A percentile compares a stretch with the other conserved stretches of the same genome.
Evolutionary conservation across 2,888 invertebrate species (phyloP).

Genomic region (Cartodere bifasciata): DNA sequence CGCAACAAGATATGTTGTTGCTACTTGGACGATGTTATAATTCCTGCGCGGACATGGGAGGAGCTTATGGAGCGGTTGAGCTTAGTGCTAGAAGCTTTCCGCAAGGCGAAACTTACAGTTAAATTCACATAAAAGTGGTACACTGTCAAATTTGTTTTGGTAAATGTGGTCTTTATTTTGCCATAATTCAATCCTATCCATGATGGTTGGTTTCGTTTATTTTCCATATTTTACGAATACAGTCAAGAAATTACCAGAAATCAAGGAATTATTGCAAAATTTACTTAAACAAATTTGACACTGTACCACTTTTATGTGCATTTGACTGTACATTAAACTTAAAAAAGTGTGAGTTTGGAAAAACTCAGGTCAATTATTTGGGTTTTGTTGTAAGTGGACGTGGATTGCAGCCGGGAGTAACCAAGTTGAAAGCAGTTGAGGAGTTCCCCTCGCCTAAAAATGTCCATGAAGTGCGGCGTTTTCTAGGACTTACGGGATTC

Average conservation of each 20-base stretch:
- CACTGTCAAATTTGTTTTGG: too few species aligned
- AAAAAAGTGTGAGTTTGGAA: conserved; percentile 22
- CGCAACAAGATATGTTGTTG: conserved; percentile 11
- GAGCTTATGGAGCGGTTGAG: conserved; percentile 18
- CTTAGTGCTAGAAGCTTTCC: conserved; percentile 16
- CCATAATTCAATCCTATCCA: too few species aligned
- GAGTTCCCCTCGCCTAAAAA: conserved; percentile 13
- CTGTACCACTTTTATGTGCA: too few species aligned
- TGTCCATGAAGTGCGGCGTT: conserved; percentile 15
- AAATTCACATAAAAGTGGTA: too few species aligned
- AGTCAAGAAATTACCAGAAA: too few species aligned
- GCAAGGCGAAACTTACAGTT: conserved; percentile 20
- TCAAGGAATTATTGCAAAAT: too few species aligned
- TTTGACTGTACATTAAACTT: conserved; percentile 26
- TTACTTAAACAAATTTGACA: too few species aligned
- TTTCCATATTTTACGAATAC: too few species aligned
- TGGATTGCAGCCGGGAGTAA: conserved; percentile 11
- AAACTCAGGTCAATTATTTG: conserved; percentile 11
- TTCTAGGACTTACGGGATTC: conserved; percentile 16
- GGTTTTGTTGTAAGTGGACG: conserved; percentile 11
- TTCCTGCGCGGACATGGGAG: conserved; percentile 11
- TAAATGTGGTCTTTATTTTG: too few species aligned
- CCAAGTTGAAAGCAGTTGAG: conserved; percentile 11
- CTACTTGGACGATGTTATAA: conserved; percentile 14
- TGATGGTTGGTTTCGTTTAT: too few species aligned